These are phyloP conservation scores for Mizuhopecten yessoensis DNA, from an alignment of 1,140 invertebrate species.

Conservation along the genomic window DNA sequence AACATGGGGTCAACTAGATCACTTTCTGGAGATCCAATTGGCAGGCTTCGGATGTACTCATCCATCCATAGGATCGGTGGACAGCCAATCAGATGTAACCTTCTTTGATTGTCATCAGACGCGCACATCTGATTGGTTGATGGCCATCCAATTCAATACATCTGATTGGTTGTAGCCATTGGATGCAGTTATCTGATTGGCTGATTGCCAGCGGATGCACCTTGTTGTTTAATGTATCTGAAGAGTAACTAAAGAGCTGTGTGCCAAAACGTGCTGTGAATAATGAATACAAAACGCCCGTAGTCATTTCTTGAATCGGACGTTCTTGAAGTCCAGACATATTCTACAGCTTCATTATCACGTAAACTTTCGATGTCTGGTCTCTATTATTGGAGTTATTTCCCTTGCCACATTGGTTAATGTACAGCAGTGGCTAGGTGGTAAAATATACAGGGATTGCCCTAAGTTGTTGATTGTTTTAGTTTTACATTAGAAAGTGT, in stretches of 20 bases:
- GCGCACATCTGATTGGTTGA: not conserved
- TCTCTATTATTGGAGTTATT: not conserved
- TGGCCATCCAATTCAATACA: too few relatives aligned
- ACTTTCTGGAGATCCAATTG: slow-evolving; percentile 25
- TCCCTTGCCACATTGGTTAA: not conserved
- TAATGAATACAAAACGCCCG: not conserved
- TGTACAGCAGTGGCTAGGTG: not conserved
- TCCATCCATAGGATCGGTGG: not conserved
- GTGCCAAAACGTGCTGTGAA: not conserved
- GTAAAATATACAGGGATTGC: not conserved
- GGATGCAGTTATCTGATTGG: not conserved
- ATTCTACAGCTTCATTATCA: not conserved
- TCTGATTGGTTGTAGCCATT: too few relatives aligned
- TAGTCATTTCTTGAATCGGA: too few relatives aligned
- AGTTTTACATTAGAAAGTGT: slow-evolving; percentile 11
- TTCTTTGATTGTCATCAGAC: not conserved
- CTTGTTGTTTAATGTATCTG: slow-evolving; percentile 20
- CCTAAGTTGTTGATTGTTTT: not conserved
- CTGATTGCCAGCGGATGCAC: not conserved
- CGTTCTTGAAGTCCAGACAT: not conserved
- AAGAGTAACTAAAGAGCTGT: not conserved
- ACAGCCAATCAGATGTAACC: not conserved
- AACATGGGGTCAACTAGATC: not conserved
- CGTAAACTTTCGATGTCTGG: not conserved
- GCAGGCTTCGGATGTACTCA: not conserved